Base-by-base conservation (phyloP, 2,113 vertebrate genomes). In the Rhizomys pruinosus region DNA sequence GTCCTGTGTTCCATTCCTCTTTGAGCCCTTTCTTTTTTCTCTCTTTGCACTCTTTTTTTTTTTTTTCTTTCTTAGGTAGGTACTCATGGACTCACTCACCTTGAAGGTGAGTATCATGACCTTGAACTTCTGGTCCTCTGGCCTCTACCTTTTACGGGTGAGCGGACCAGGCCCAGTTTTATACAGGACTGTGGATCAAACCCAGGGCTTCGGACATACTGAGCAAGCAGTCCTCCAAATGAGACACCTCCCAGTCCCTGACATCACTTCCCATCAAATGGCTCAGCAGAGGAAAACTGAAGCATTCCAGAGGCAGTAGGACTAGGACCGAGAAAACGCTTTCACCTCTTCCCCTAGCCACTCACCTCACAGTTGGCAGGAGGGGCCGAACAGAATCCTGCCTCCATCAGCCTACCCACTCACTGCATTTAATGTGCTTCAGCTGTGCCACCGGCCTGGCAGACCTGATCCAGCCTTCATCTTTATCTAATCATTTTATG, bases 401-500 rank as follows among this genome's bases (percentile, higher is more conserved):
- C 13, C 82, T n/a, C 61, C 82, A 37, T 42, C 0, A 0, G 86
- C 42, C 11, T 5, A 42, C 72, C 32, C 10, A 37, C 55, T n/a
- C 17, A 11, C 52, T 11, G 0, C 22, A 27, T 66, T 57, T 96
- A 88, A 89, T 47, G 85, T 29, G 61, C 88, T 64, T 95, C 52
- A 37, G 78, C 89, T 82, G 61, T 25, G 66, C 34, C 6, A 59
- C 91, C 55, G 95, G 91, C 73, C 84, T 66, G n/a, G 61, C 39
- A 88, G 91, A 66, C 4, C 84, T 5, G 84, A 93, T 39, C 32
- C 55, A 55, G 29, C 39, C 84, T 85, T 93, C 57, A 68, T 69
- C 82, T 74, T 95, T 63, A 66, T 77, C 84, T 87, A 86, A 80
- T 96, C 63, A 61, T 66, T 90, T 78, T 91, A 77, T 39, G 68